phyloP scores from a whole-genome alignment of 1,140 invertebrate species.

The Drosophila rufa region DNA sequence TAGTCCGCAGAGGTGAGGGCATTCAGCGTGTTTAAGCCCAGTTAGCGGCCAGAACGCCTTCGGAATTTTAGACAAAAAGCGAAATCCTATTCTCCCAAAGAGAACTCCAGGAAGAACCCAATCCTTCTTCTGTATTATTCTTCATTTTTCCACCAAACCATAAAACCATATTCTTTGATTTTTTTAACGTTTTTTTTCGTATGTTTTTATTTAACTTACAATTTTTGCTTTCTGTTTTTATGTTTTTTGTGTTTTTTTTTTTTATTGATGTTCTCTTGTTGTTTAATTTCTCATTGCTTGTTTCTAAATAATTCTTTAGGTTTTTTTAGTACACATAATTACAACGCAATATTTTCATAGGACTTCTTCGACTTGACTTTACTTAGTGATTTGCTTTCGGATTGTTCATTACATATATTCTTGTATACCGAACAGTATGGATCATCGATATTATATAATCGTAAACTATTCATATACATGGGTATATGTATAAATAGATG shows the following conservation, averaged over 20 bases:
- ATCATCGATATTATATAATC: constrained; percentile 47
- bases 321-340: constrained; percentile 56
- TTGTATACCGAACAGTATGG: constrained; percentile 34
- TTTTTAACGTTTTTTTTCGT: constrained; percentile 34
- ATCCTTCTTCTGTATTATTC: too few relatives aligned
- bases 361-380: constrained; percentile 44
- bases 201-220: constrained; percentile 74
- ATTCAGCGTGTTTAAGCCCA: too few relatives aligned
- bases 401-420: constrained; percentile 4
- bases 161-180: constrained; percentile 1
- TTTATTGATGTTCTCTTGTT: constrained; percentile 32
- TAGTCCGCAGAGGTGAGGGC: too few relatives aligned
- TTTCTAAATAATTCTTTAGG: constrained; percentile 43
- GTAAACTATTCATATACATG: constrained; percentile 62
- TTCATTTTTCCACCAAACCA: neutral
- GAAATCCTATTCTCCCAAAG: too few relatives aligned
- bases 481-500: constrained; percentile 61
- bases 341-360: constrained; percentile 66
- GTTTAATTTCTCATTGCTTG: constrained; percentile 37
- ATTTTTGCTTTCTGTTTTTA: constrained; percentile 36
- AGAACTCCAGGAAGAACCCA: too few relatives aligned
- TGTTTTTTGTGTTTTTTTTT: constrained; percentile 24
- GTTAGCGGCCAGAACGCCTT: too few relatives aligned
- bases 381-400: constrained; percentile 12
- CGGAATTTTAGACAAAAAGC: too few relatives aligned